Conservation (phyloP, 64 coral and sea anemone species). For the Montipora foliosa region DNA sequence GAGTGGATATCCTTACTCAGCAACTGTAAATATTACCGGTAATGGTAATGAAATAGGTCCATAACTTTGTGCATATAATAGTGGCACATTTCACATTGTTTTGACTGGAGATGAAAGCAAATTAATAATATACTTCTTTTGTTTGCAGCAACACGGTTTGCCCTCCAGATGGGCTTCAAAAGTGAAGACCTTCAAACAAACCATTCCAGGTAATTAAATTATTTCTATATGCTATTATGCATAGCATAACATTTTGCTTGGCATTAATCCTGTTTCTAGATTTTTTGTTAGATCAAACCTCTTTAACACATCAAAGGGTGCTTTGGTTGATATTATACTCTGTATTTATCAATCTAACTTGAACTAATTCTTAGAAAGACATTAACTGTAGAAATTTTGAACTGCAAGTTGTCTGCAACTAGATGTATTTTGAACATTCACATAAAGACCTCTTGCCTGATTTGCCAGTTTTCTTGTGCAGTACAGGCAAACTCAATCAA, state of each 20-base stretch:
- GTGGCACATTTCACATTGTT: not conserved
- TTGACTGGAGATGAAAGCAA: not conserved
- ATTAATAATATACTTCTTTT: not conserved
- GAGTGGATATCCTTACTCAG: no score
- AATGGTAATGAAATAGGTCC: no score
- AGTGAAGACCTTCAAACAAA: constrained; percentile 92
- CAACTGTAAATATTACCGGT: no score
- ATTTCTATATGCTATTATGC: not conserved
- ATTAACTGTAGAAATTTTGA: not conserved
- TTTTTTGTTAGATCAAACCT: no score
- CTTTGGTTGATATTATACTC: no score
- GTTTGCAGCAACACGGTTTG: constrained; percentile 86
- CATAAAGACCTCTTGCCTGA: not conserved
- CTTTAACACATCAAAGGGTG: no score
- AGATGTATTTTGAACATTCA: not conserved
- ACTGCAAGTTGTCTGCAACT: not conserved
- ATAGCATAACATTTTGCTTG: no score
- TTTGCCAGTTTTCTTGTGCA: not conserved
- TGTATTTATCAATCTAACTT: no score
- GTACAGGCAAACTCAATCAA: no score
- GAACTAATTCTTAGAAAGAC: no score
- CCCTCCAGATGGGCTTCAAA: constrained; percentile 89
- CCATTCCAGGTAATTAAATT: constrained; percentile 62
- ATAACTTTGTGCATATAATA: no score
- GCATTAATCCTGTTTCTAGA: no score